Percentiles rank a stretch among this genome's conserved stretches.
These are phyloP conservation scores for Lampropteryx suffumata DNA, from an alignment of 2,888 invertebrate genomes.

Conservation along the genomic window DNA sequence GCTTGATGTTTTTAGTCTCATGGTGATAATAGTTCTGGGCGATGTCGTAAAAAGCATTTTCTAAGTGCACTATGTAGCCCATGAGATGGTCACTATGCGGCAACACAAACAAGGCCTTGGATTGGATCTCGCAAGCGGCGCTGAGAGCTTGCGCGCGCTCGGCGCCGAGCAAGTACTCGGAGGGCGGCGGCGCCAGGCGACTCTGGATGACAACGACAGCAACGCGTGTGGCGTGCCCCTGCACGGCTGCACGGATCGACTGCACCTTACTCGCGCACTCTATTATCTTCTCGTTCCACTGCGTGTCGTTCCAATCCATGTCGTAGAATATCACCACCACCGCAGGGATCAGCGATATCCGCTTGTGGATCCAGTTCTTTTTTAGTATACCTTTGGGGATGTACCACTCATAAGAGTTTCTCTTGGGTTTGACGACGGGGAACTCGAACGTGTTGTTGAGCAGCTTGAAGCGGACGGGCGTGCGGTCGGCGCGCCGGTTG, in stretches of 20 bases:
- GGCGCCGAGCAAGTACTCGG: constrained; percentile 92
- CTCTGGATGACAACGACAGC: constrained; percentile 96
- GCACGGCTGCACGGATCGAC: constrained; percentile 88
- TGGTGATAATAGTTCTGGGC: constrained; percentile 96
- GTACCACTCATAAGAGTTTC: constrained; percentile 97
- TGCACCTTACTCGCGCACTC: constrained; percentile 96
- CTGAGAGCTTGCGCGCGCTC: constrained; percentile 96
- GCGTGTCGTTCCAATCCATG: constrained; percentile 97
- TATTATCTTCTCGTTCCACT: constrained; percentile 97
- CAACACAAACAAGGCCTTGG: constrained; percentile 95
- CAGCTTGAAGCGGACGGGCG: constrained; percentile 92
- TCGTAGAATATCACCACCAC: constrained; percentile 98
- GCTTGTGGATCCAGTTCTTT: constrained; percentile 97
- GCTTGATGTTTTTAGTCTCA: constrained; percentile 92
- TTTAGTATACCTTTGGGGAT: constrained; percentile 97
- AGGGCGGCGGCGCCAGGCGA: constrained; percentile 88
- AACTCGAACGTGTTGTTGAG: constrained; percentile 93
- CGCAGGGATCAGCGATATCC: constrained; percentile 94
- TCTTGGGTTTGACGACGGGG: constrained; percentile 92
- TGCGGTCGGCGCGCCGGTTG: constrained; percentile 90
- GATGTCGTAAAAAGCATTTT: constrained; percentile 96
- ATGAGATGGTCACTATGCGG: constrained; percentile 95
- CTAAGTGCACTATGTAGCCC: constrained; percentile 89
- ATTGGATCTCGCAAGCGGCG: constrained; percentile 94
- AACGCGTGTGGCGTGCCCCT: constrained; percentile 88